Percentiles rank a stretch among this genome's conserved stretches.
Conservation (phyloP, 2,888 invertebrate species). For the Eupeodes latifasciatus region DNA sequence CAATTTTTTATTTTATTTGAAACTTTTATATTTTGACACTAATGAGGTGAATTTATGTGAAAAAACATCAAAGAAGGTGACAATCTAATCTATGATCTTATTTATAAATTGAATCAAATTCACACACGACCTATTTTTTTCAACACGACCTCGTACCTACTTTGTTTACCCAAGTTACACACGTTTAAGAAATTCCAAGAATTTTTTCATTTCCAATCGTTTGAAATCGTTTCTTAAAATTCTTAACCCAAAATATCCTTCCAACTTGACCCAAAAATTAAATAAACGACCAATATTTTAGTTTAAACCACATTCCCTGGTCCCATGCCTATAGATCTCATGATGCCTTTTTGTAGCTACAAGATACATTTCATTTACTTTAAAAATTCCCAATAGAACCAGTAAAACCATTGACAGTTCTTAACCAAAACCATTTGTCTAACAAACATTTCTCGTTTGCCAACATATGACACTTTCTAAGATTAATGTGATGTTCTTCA, state of each 20-base stretch:
- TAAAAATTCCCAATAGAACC: constrained; percentile 7
- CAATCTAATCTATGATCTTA: no score
- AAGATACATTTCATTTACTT: not conserved
- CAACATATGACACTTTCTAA: constrained; percentile 40
- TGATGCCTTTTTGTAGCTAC: not conserved
- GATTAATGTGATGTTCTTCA: constrained; percentile 39
- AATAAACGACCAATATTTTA: constrained; percentile 21
- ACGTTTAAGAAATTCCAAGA: not conserved
- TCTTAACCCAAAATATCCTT: not conserved
- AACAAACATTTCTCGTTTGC: constrained; percentile 35
- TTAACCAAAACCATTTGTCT: constrained; percentile 23
- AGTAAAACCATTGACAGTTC: constrained; percentile 31
- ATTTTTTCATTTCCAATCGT: not conserved
- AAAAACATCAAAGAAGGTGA: no score
- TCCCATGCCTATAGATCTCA: not conserved
- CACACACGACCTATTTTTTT: not conserved
- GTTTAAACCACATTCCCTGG: not conserved
- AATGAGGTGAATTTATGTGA: no score
- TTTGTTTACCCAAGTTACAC: not conserved
- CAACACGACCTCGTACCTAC: not conserved
- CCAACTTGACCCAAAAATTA: constrained; percentile 22
- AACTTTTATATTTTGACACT: no score
- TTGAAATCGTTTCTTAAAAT: not conserved
- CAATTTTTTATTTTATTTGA: no score
- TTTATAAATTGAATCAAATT: no score